Evolutionary conservation across 1,140 invertebrate genomes (phyloP), one percentile per base, ranked within the genome.

Genomic region (Babylonia areolata): DNA sequence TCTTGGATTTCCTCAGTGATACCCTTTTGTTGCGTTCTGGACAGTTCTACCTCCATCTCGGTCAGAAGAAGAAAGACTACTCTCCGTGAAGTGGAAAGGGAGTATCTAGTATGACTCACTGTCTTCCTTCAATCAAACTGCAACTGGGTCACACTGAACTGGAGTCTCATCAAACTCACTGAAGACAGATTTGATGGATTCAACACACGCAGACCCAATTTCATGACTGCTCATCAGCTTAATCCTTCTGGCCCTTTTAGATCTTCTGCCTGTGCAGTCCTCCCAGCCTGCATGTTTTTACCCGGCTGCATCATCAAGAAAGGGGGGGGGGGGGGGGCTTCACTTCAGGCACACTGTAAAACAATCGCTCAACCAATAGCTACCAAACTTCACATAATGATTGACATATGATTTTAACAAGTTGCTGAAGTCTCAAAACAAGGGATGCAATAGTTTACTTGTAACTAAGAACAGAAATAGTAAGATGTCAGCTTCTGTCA

Each of bases 31-130:
- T 88, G 89, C 89, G 93, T 92, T 79, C 87, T 78, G 9, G 88
- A 58, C 9, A 94, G 79, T 87, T 93, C 91, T 15, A 33, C 40
- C 89, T 93, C 91, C 5, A 94, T 88, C 89, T 90, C 87, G 17
- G 90, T 84, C 42, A 88, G 77, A 23, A 93, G 82, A 73, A 89
- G 86, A 80, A 93, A 89, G 2, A 93, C 92, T 20, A 94, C 88
- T 77, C 89, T 86, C 79, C 91, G 88, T 35, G 90, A 85, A 23
- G 89, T 79, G 84, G 90, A 86, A 0, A 92, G 46, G 75, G 85
- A 81, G 78, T 85, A 86, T 0, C 77, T 83, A 81, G 78, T 85
- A 86, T 0, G 90, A 88, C 39, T 87, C 77, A 64, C 80, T 77
- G 15, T 83, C 78, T 31, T 77, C 58, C 40, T 86, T 84, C 39